Percentiles rank a stretch among this genome's conserved stretches.
These are phyloP conservation scores for Electrona antarctica DNA, from an alignment of 2,113 vertebrate species.

Conservation along the genomic window DNA sequence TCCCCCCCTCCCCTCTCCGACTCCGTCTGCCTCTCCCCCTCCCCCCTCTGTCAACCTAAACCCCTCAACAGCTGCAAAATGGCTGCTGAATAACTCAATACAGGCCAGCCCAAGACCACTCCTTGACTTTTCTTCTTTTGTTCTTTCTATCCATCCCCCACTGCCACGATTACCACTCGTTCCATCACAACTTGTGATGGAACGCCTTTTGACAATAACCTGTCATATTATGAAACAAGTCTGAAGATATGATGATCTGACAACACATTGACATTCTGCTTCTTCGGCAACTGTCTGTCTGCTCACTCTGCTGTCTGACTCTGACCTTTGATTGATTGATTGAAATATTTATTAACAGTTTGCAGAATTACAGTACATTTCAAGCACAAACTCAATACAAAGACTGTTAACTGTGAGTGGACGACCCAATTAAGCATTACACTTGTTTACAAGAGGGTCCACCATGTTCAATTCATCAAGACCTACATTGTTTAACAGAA, in stretches of 20 bases:
- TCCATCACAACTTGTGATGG: too few species aligned
- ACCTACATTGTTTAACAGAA: slow-evolving; percentile 11
- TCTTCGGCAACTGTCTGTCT: slow-evolving; percentile 5
- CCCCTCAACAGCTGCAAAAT: slow-evolving; percentile 74
- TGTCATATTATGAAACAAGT: not conserved
- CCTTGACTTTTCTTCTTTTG: slow-evolving; percentile 47
- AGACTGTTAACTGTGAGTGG: too few species aligned
- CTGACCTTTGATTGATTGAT: too few species aligned
- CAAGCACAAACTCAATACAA: too few species aligned
- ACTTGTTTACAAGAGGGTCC: too few species aligned
- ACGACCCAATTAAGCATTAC: too few species aligned
- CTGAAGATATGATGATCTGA: too few species aligned
- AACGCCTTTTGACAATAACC: not conserved
- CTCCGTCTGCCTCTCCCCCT: slow-evolving; percentile 6
- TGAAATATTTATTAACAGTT: too few species aligned
- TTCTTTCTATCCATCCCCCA: slow-evolving; percentile 52
- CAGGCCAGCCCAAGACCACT: slow-evolving; percentile 58
- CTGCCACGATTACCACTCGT: slow-evolving; percentile 57
- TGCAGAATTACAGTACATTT: too few species aligned
- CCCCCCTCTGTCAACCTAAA: slow-evolving; percentile 51
- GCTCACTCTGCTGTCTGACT: slow-evolving; percentile 11
- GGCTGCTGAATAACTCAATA: slow-evolving; percentile 54
- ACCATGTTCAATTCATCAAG: too few species aligned
- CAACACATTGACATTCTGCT: not conserved
- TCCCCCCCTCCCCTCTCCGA: slow-evolving; percentile 13